Evolutionary conservation across 2,888 invertebrate species (phyloP).

Genomic region (Agrotis ipsilon): DNA sequence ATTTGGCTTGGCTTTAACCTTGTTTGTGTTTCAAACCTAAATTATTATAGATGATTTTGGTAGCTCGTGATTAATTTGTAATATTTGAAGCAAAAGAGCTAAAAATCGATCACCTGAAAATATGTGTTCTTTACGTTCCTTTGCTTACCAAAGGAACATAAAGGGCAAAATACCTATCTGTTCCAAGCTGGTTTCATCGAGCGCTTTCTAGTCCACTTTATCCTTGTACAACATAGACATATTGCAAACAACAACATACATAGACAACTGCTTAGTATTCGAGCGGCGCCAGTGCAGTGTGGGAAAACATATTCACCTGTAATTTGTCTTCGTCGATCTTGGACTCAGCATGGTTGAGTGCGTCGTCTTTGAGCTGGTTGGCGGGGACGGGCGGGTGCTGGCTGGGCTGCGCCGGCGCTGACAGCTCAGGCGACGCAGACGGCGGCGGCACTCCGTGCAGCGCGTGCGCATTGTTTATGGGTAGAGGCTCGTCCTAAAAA

Average conservation of each 20-base stretch:
- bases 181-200: too few species aligned
- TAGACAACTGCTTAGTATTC: conserved; percentile 35
- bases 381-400: conserved; percentile 69
- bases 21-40: conserved; percentile 1
- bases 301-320: conserved; percentile 78
- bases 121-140: too few species aligned
- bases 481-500: conserved; percentile 84
- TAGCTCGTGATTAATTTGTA: not conserved
- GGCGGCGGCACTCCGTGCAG: conserved; percentile 81
- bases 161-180: too few species aligned
- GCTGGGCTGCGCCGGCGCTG: conserved; percentile 61
- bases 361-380: conserved; percentile 81
- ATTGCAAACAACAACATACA: conserved; percentile 6
- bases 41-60: not conserved
- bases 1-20: not conserved
- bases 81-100: not conserved
- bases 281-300: conserved; percentile 33
- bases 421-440: conserved; percentile 61
- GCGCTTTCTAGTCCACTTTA: conserved; percentile 16
- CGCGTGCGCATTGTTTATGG: conserved; percentile 87
- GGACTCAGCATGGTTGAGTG: conserved; percentile 86
- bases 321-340: conserved; percentile 88
- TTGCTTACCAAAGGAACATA: too few species aligned
- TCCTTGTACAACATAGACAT: conserved; percentile 22
- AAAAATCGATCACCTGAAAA: too few species aligned